These are phyloP conservation scores for Trachythela sp. DNA, from an alignment of 64 coral and sea anemone genomes.

Conservation along the genomic window DNA sequence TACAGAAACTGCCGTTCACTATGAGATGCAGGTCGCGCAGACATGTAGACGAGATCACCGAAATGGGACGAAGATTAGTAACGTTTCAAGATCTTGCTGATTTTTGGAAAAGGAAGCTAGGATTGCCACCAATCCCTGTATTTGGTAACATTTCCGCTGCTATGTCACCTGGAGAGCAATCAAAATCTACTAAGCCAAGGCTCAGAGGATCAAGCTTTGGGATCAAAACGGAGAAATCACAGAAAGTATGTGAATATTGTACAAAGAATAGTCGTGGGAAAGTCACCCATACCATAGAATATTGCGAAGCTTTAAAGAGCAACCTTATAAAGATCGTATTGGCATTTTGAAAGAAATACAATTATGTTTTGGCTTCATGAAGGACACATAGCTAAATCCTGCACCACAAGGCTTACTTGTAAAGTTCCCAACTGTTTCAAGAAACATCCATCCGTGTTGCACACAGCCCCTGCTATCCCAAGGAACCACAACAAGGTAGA, in stretches of 20 bases:
- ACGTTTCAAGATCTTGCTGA: slow-evolving; percentile 25
- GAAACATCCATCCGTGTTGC: background rate
- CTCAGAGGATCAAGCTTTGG: background rate
- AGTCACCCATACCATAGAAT: background rate
- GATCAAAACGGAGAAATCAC: background rate
- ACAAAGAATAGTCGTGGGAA: background rate
- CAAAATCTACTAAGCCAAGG: background rate
- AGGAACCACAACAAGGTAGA: background rate
- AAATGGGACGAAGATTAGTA: background rate
- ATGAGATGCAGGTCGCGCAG: slow-evolving; percentile 49
- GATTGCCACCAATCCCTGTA: background rate
- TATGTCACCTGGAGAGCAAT: background rate
- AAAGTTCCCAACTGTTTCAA: background rate
- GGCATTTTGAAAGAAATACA: background rate
- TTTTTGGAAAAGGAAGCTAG: slow-evolving; percentile 16
- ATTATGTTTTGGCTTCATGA: background rate
- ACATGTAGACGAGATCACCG: slow-evolving; percentile 35
- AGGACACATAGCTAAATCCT: background rate
- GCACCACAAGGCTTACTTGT: background rate
- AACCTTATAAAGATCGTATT: slow-evolving; percentile 1
- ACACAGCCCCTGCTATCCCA: background rate
- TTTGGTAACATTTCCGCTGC: background rate
- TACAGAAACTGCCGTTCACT: slow-evolving; percentile 35
- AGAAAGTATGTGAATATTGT: background rate
- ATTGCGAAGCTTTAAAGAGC: background rate